Evolutionary conservation across 2,113 vertebrate species (phyloP).

Genomic region (Entomyzon cyanotis): DNA sequence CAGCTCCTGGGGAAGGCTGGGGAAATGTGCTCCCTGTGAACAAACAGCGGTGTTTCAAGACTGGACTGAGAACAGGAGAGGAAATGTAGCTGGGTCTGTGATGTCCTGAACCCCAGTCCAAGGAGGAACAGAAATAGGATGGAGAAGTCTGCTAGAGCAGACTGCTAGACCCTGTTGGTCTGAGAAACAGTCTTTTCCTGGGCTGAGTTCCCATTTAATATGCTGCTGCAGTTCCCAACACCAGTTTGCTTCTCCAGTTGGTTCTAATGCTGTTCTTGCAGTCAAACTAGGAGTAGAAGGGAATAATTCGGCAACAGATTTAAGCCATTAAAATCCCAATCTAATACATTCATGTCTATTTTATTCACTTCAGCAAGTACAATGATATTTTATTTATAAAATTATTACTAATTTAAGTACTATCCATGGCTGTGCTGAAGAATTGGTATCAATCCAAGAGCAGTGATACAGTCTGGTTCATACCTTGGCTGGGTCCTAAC

Average conservation of each 20-base stretch:
- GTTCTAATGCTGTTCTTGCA: background rate
- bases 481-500: background rate
- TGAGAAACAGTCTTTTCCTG: background rate
- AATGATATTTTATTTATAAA: slow-evolving; percentile 24
- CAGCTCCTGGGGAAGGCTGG: background rate
- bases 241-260: background rate
- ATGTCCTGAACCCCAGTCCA: background rate
- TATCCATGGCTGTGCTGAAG: background rate
- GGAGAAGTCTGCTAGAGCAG: background rate
- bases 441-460: background rate
- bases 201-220: background rate
- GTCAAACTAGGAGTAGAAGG: background rate
- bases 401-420: slow-evolving; percentile 23
- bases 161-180: background rate
- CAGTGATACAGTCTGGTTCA: background rate
- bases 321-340: background rate
- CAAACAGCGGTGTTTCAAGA: background rate
- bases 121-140: background rate
- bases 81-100: background rate
- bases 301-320: background rate
- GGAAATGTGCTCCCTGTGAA: background rate
- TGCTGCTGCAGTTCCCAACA: background rate
- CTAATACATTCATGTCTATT: background rate
- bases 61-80: background rate
- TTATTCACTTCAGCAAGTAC: background rate